Evolutionary conservation across 2,113 vertebrate genomes (phyloP), one percentile per base, ranked within the genome.

Genomic region (Ginglymostoma cirratum): DNA sequence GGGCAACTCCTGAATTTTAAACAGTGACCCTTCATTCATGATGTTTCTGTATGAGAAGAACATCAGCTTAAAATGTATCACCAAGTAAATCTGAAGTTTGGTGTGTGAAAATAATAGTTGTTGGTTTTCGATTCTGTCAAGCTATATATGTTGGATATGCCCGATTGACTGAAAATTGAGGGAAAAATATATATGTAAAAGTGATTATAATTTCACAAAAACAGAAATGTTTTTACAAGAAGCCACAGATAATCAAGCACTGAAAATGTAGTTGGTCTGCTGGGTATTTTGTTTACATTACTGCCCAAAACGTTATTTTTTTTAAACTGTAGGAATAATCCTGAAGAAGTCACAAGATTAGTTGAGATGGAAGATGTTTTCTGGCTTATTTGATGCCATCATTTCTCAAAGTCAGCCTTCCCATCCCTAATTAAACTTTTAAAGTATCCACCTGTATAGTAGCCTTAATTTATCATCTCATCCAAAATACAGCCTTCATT

Each of bases 191-290:
- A n/a, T 19, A 92, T 65, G 4, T n/a, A 65, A 92, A 19, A 92
- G 19, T 65, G 30, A n/a, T 83, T n/a, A 65, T 92, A 52, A 92
- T 92, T 92, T 92, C 55, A 92, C 55, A 61, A 90, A 90, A 90
- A 65, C 78, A 76, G 24, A 12, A 61, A 4, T 14, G 24, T 48
- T 65, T 17, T 92, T 5, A 61, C 87, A 90, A 34, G 30, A 61
- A 61, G 12, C 55, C 52, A 45, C 12, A 52, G 10, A 52, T 87
- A 87, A 52, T 55, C 14, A 30, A 27, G 52, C 87, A 90, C 10
- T 34, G 30, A 30, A 17, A 90, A 65, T 5, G 24, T 34, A 30
- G 87, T 17, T 90, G 48, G 52, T 52, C 27, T 90, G 52, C 27
- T 61, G 27, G 34, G 52, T 34, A 1, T 30, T 30, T 90, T 90